Conservation (phyloP, 2,113 vertebrate species). For the Tichodroma muraria region DNA sequence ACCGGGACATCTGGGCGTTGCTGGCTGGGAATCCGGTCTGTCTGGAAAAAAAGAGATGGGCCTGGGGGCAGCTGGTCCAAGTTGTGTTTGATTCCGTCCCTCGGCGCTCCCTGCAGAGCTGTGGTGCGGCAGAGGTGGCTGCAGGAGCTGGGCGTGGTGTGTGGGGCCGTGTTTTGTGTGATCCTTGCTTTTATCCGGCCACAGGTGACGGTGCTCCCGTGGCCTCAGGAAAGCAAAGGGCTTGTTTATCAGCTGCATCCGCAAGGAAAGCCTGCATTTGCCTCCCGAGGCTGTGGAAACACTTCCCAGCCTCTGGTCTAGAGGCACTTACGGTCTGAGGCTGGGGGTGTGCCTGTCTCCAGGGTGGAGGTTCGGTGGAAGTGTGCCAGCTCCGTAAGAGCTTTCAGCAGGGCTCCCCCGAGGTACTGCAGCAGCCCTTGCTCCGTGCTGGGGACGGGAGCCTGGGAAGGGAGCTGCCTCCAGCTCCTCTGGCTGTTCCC, state of each 20-base stretch:
- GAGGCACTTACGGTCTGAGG: not conserved
- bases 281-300: not conserved
- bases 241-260: not conserved
- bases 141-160: fast-evolving
- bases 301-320: not conserved
- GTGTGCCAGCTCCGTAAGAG: not conserved
- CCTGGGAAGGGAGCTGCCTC: not conserved
- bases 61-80: fast-evolving
- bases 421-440: not conserved
- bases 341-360: not conserved
- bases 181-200: not conserved
- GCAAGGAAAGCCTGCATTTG: not conserved
- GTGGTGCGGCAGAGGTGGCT: fast-evolving
- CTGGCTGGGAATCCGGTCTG: fast-evolving
- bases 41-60: not conserved
- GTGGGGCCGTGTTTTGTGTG: fast-evolving
- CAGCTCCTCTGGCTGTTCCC: not conserved
- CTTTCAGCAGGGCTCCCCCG: not conserved
- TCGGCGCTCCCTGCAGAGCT: not conserved
- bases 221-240: not conserved
- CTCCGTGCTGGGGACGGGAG: not conserved
- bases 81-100: not conserved
- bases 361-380: not conserved
- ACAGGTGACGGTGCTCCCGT: fast-evolving
- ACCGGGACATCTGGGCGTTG: not conserved